Base-by-base conservation (phyloP, 2,888 invertebrate genomes). In the Belgica antarctica region DNA sequence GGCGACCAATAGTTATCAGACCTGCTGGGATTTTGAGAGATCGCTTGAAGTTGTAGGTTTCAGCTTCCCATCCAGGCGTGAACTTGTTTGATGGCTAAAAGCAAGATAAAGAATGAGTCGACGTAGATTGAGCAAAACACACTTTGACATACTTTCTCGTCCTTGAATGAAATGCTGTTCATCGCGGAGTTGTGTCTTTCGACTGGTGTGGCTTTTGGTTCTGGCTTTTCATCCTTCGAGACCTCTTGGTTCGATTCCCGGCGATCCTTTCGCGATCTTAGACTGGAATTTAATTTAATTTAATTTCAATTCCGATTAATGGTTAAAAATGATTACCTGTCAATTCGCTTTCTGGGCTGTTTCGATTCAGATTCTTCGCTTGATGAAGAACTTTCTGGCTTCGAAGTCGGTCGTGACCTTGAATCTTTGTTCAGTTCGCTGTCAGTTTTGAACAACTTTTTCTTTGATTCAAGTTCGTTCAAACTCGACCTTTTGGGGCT, bases 1-100 rank as follows among this genome's bases (percentile, higher is more conserved):
- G 88, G 73, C 89, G 85, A 31, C 89, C 88, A 70, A 92, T 89
- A 41, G 89, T 89, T 73, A 93, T 93, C 65, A 93, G 82, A 74
- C 89, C 86, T 34, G 88, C 84, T 1, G 93, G 92, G 85, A 93
- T 90, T 74, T 92, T 85, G 17, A 92, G 79, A 0, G 92, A 89
- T 74, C 89, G 84, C 77, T 93, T 93, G 76, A 89, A 93, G 74
- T 86, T 87, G 75, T 89, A 91, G 17, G 92, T 84, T 75, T 92
- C 92, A 76, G 91, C 89, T 79, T 90, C 90, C 90, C 90, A 91
- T 0, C 90, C 89, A 0, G 90, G 89, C 73, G 86, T 84, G 75
- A 89, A 89, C 75, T 87, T 87, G 87, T 2, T 88, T 89, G 76
- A n/a, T 41, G 31, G 15, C 10, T 12, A 41, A 41, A 87, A 87